phyloP scores from a whole-genome alignment of 2,113 vertebrate species.

The Microtus richardsoni region DNA sequence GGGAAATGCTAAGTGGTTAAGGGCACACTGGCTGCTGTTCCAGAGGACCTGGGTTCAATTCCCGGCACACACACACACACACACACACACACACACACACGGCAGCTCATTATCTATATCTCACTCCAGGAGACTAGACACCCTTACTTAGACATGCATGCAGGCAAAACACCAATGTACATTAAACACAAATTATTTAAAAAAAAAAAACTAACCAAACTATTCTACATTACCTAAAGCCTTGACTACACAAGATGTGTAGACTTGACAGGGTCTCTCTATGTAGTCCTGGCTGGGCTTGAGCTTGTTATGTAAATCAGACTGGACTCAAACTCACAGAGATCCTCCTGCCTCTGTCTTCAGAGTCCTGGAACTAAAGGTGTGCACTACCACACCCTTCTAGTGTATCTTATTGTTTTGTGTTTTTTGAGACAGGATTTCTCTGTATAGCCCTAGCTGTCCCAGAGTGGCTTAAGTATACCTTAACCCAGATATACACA shows the following conservation, averaged over 20 bases:
- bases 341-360: neutral
- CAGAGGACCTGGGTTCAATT: neutral
- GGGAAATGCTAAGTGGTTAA: neutral
- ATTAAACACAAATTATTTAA: neutral
- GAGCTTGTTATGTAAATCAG: neutral
- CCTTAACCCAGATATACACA: neutral
- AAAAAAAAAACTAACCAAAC: neutral
- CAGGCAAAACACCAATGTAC: neutral
- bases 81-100: neutral
- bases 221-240: slow-evolving; percentile 6
- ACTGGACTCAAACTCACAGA: neutral
- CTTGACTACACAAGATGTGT: neutral
- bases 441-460: neutral
- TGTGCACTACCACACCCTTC: neutral
- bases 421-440: neutral
- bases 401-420: neutral
- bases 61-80: no score
- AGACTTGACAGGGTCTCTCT: neutral
- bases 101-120: neutral
- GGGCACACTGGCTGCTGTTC: neutral
- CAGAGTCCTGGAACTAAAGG: neutral
- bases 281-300: neutral
- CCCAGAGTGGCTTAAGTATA: neutral
- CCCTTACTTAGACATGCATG: neutral
- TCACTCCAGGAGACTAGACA: neutral